phyloP scores from a whole-genome alignment of 2,113 vertebrate species.

The Pavo muticus region DNA sequence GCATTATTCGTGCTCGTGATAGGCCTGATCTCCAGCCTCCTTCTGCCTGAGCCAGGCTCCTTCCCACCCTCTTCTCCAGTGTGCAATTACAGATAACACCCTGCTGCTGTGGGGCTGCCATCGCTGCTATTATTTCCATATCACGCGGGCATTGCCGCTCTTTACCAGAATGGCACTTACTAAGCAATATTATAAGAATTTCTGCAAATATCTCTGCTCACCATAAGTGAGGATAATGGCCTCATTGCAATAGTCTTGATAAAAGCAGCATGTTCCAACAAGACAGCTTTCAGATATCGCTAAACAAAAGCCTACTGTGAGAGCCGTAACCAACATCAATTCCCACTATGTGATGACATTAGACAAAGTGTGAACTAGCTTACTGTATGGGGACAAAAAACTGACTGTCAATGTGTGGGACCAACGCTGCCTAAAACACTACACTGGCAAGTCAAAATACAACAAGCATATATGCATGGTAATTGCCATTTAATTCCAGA shows the following conservation, averaged over 20 bases:
- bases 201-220: constrained; percentile 6
- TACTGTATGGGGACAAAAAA: constrained; percentile 58
- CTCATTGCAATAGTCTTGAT: constrained; percentile 45
- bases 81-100: constrained; percentile 62
- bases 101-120: not conserved
- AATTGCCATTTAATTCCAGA: constrained; percentile 56
- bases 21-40: constrained; percentile 29
- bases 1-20: not conserved
- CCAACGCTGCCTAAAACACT: constrained; percentile 37
- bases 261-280: constrained; percentile 44
- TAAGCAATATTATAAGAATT: constrained; percentile 40
- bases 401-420: constrained; percentile 46
- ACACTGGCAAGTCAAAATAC: constrained; percentile 36
- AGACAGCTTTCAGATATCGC: constrained; percentile 58
- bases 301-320: constrained; percentile 65
- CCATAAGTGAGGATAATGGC: not conserved
- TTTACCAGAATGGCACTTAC: constrained; percentile 25
- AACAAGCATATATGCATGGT: constrained; percentile 33
- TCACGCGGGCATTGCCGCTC: not conserved
- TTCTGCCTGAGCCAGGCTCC: not conserved
- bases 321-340: constrained; percentile 52
- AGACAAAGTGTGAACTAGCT: constrained; percentile 66
- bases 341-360: constrained; percentile 39
- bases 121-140: constrained; percentile 46
- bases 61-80: not conserved